Evolutionary conservation across 2,113 vertebrate genomes (phyloP).

Genomic region (Myotis lucifugus): DNA sequence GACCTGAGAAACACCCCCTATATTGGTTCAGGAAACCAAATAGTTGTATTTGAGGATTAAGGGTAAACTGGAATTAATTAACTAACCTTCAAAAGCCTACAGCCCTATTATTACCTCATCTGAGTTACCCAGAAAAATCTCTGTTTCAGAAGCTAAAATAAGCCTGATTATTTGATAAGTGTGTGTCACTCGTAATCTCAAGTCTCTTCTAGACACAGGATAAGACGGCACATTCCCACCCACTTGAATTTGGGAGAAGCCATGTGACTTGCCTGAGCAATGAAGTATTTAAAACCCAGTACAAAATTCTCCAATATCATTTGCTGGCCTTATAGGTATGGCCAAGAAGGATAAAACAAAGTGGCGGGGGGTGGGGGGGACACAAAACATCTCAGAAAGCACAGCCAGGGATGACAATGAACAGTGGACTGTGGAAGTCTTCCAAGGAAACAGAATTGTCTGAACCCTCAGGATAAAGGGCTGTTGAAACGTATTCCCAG

Average conservation of each 20-base stretch:
- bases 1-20: neutral
- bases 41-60: neutral
- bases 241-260: neutral
- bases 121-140: neutral
- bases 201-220: neutral
- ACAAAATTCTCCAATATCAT: neutral
- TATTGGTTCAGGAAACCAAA: neutral
- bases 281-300: neutral
- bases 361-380: accelerated
- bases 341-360: neutral
- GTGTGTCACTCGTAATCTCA: neutral
- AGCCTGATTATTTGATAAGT: neutral
- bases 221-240: neutral
- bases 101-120: neutral
- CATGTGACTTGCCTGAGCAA: neutral
- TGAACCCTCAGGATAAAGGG: neutral
- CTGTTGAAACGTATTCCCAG: neutral
- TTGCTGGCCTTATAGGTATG: neutral
- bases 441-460: neutral
- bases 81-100: neutral
- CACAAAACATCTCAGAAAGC: neutral
- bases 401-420: neutral
- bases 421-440: neutral
- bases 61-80: neutral
- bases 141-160: neutral